A percentile compares a stretch with the other conserved stretches of the same genome.
Evolutionary conservation across 2,888 invertebrate species (phyloP).

Genomic region (Labia minor): DNA sequence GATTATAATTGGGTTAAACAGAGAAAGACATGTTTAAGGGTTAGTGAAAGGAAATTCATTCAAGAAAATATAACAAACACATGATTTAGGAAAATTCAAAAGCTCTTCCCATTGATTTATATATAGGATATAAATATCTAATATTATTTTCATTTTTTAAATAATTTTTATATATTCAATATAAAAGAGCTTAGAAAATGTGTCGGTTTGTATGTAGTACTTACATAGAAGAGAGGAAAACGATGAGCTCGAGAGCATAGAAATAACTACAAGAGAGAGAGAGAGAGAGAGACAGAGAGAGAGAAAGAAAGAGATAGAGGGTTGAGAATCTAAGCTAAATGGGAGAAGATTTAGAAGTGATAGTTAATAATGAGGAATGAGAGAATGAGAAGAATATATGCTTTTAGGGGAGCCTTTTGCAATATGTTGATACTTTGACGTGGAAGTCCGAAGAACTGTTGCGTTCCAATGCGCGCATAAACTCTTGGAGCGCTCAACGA

Average conservation of each 20-base stretch:
- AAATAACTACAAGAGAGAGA: neutral
- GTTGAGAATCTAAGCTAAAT: neutral
- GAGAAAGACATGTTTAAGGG: no score
- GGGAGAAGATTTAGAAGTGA: neutral
- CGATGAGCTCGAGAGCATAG: neutral
- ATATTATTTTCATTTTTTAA: no score
- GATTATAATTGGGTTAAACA: no score
- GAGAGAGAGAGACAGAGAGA: neutral
- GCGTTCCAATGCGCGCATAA: neutral
- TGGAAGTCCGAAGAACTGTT: neutral
- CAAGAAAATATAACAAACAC: no score
- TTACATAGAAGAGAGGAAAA: slow-evolving; percentile 8
- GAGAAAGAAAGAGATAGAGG: neutral
- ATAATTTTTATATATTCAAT: no score
- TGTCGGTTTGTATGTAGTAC: neutral
- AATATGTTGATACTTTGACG: neutral
- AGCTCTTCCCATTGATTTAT: no score
- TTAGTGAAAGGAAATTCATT: no score
- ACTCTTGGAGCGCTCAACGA: no score
- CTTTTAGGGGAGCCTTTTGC: neutral
- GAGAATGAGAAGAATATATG: neutral
- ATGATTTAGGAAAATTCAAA: no score
- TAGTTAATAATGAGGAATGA: neutral
- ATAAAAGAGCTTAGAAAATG: neutral
- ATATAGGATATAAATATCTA: no score